phyloP scores from a whole-genome alignment of 1,140 invertebrate species.

The Apocrypta bakeri region DNA sequence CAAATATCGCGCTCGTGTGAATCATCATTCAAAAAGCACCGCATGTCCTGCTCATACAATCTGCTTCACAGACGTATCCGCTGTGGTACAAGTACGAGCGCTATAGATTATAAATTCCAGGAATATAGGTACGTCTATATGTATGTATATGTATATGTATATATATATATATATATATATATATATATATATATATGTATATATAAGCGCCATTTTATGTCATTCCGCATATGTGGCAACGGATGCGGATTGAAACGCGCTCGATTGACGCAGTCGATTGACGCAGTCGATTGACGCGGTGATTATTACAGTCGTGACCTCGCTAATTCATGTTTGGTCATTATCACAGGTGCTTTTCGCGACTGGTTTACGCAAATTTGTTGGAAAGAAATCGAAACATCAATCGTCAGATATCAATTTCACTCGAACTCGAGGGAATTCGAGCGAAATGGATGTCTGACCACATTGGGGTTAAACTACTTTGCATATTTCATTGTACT shows the following conservation, averaged over 20 bases:
- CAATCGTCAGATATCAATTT: too few relatives aligned
- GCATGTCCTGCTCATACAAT: neutral
- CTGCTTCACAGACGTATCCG: neutral
- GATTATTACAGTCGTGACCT: neutral
- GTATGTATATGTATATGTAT: too few relatives aligned
- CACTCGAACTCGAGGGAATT: too few relatives aligned
- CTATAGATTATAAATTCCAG: too few relatives aligned
- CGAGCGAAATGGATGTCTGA: too few relatives aligned
- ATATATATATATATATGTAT: neutral
- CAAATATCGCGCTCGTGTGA: neutral
- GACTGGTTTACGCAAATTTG: neutral
- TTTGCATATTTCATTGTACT: too few relatives aligned
- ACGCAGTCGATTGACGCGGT: neutral
- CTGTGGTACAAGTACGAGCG: too few relatives aligned
- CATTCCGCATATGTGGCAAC: neutral
- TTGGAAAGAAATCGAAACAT: too few relatives aligned
- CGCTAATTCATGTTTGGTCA: neutral
- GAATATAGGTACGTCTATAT: too few relatives aligned
- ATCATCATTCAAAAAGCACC: neutral
- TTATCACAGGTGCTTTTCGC: neutral
- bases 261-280: neutral
- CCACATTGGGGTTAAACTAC: too few relatives aligned
- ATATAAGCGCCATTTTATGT: neutral
- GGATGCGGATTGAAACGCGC: neutral
- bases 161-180: neutral